Evolutionary conservation across 2,888 invertebrate species (phyloP).

Genomic region (Eupithecia exiguata): DNA sequence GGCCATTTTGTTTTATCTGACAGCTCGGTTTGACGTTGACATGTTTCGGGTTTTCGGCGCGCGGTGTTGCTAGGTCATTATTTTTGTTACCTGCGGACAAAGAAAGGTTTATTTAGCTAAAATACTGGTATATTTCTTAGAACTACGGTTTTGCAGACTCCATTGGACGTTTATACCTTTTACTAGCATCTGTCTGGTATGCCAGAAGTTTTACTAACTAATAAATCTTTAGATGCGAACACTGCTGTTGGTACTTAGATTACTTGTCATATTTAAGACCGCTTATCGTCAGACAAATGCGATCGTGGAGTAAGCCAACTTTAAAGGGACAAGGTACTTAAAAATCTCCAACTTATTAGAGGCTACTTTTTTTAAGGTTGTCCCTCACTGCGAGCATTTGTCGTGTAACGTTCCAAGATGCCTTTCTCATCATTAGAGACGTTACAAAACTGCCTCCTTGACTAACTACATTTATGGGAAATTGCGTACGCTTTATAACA

Average conservation of each 20-base stretch:
- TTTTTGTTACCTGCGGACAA: constrained; percentile 44
- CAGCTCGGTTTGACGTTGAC: constrained; percentile 51
- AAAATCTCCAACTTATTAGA: background rate
- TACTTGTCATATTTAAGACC: background rate
- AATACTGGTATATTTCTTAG: background rate
- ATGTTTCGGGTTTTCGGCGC: constrained; percentile 40
- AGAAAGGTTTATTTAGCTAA: constrained; percentile 18
- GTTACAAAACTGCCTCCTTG: no score
- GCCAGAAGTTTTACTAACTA: background rate
- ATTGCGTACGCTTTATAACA: no score
- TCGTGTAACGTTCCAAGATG: no score
- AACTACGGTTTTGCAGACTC: background rate
- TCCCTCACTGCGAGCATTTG: no score
- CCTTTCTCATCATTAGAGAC: no score
- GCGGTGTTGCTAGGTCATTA: constrained; percentile 33
- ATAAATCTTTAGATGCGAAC: background rate
- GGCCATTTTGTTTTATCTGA: constrained; percentile 68
- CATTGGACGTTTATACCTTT: background rate
- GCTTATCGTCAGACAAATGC: background rate
- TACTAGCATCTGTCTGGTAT: background rate
- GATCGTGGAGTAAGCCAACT: background rate
- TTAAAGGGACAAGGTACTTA: background rate
- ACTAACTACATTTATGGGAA: no score
- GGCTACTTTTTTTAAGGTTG: no score
- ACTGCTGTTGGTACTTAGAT: background rate